Base-by-base conservation (phyloP, 2,113 vertebrate species). In the Nettapus auritus region DNA sequence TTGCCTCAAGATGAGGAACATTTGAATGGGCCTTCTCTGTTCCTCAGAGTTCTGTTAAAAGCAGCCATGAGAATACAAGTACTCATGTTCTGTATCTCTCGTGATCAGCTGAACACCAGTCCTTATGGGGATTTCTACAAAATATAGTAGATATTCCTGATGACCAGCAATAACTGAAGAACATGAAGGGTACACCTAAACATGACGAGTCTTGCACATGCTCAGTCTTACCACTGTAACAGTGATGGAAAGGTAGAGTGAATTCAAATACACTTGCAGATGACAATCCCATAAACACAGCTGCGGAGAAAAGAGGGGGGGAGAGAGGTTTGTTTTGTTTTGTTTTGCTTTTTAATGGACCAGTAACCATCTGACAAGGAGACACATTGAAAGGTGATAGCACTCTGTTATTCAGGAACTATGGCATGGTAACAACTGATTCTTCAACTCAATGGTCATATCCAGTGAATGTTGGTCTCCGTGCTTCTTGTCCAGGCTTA, bases 361-460 rank as follows among this genome's bases (percentile, higher is more conserved):
- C 44, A 56, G 25, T 52, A 82, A 91, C 69, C 12, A 34, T 62
- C 23, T 66, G 40, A 23, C 10, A 28, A 22, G 48, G 26, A 19
- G 34, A n/a, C 10, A 13, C 2, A 4, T 0, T n/a, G 68, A 52
- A 31, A 56, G 6, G 14, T 8, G 5, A 48, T 36, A 63, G 52
- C 22, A 22, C 7, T 31, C 9, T 73, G 6, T 55, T 80, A 12
- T 34, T 78, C 50, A 59, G 55, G 19, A 87, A 3, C 38, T 20
- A 7, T 21, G 48, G 31, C 36, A 8, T 9, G 19, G 31, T 20
- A 57, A 38, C 18, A 86, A 33, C 25, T 79, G 78, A 55, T 48
- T 44, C n/a, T 84, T 60, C 36, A 38, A 7, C 21, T 23, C 31
- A 50, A 22, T 4, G 0, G 25, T 29, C 29, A 19, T 6, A n/a